Base-by-base conservation (phyloP, 2,888 invertebrate genomes). In the Cryptus viduatorius region DNA sequence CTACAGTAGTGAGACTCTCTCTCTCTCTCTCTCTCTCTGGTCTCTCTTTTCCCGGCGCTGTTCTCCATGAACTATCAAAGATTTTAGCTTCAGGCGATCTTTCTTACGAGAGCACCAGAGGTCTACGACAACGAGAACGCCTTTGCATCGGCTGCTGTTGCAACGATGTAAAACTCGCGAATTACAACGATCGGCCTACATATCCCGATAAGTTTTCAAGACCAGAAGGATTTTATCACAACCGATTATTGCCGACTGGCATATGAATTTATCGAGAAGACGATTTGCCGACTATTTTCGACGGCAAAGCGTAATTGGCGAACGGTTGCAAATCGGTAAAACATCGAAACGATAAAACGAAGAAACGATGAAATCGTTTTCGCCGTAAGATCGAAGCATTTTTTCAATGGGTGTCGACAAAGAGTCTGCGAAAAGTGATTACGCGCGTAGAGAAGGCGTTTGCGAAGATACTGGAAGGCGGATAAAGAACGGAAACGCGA, bases 131-230 rank as follows among this genome's bases (percentile, higher is more conserved):
- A 68, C n/a, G 53, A 19, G 56, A 56, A 68, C 46, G 44, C 12
- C 19, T 44, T 24, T 44, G 42, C 56, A 48, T 46, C 48, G 44
- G 29, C 37, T 37, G 37, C 7, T 8, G 37, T 37, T 31, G 61
- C 68, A 64, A 69, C 50, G 53, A 61, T 73, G 50, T 80, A 77
- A 80, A 84, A 80, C 72, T 68, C 67, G 68, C 53, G 72, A 80
- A 77, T 84, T 80, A 80, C 77, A 80, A 80, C 80, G 72, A 44
- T 77, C 77, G 83, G 83, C 83, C 83, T 84, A 84, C 76, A 83
- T 83, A 83, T 79, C 76, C 61, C 67, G 24, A 24, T 8, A 50
- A 53, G 29, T 44, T 37, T 64, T 67, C 19, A 72, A 72, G 67
- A 83, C 83, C 79, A 76, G 76, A 83, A 83, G 83, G 83, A 44